Base-by-base conservation (phyloP, 2,888 invertebrate species). In the Calameuta pallipes region DNA sequence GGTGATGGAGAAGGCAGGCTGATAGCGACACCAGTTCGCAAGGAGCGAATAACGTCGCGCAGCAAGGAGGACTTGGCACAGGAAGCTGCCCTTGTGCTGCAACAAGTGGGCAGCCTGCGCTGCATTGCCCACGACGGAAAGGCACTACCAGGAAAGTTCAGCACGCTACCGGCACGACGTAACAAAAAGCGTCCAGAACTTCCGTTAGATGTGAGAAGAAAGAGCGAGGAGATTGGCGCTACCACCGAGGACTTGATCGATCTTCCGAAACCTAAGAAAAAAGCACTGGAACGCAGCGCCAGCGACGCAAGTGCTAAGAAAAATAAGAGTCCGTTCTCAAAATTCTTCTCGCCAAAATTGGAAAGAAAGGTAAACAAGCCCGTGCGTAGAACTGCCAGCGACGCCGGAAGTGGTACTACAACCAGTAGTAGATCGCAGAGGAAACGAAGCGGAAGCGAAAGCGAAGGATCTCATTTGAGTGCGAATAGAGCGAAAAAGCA, bases 31-130 rank as follows among this genome's bases (percentile, higher is more conserved):
- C 92, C 93, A 68, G 92, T 94, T 73, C 92, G 93, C 83, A 93
- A 93, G 83, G 94, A 94, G 89, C 94, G 95, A 81, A 95, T 96
- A 84, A 94, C 94, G 75, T 94, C 95, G 87, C 92, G 95, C 69
- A 95, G 96, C 78, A 95, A 95, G 88, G 93, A 95, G 88, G 94
- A 95, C 89, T 93, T 96, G 75, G 95, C 95, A 75, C 94, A 95
- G 87, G 97, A 97, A 92, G 96, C 96, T 41, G 96, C 95, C 81
- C 93, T 94, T 87, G 96, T 96, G 56, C 92, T 96, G 76, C 94
- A 95, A 35, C 96, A 96, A 90, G 96, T 95, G 0, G 94, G 95
- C 84, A 94, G 94, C 87, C 93, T 96, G 82, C 94, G 94, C 79
- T 96, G 96, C 89, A 92, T 86, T 86, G 92, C 87, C 84, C 89